Conservation (phyloP, 2,888 invertebrate species). For the Alentia gelatinosa region DNA sequence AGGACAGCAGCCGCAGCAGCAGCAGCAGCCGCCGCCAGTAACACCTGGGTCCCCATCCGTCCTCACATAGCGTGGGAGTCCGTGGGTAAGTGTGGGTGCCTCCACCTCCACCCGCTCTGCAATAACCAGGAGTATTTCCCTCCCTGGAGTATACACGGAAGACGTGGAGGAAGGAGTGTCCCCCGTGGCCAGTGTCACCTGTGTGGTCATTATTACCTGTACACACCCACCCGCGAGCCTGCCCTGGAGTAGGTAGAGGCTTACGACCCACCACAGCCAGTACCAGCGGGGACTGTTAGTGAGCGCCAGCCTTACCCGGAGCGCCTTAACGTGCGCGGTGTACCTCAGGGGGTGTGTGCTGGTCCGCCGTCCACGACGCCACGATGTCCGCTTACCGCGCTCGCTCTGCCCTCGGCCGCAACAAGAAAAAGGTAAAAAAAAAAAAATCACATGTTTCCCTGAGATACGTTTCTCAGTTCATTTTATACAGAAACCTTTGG, state of each 20-base stretch:
- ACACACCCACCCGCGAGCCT: no score
- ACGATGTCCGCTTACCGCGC: conserved; percentile 29
- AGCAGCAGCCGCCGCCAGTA: not conserved
- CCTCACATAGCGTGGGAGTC: not conserved
- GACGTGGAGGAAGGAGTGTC: not conserved
- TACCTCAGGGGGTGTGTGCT: not conserved
- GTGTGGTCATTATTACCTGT: not conserved
- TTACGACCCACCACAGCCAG: no score
- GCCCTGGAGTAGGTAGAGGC: not conserved
- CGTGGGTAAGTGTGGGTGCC: no score
- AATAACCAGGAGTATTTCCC: no score
- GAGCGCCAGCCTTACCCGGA: not conserved
- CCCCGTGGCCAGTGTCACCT: not conserved
- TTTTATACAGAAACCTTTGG: no score
- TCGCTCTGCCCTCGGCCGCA: not conserved
- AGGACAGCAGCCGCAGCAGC: not conserved
- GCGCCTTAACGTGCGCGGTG: not conserved
- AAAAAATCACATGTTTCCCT: no score
- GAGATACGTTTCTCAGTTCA: no score
- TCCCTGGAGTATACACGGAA: not conserved
- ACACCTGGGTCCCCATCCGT: not conserved
- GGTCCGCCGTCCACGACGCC: not conserved
- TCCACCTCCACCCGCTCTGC: no score
- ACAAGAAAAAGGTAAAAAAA: conserved; percentile 31
- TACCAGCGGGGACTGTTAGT: not conserved